Conservation (phyloP, 2,797 vertebrate species). For the Oryzias sinensis region DNA sequence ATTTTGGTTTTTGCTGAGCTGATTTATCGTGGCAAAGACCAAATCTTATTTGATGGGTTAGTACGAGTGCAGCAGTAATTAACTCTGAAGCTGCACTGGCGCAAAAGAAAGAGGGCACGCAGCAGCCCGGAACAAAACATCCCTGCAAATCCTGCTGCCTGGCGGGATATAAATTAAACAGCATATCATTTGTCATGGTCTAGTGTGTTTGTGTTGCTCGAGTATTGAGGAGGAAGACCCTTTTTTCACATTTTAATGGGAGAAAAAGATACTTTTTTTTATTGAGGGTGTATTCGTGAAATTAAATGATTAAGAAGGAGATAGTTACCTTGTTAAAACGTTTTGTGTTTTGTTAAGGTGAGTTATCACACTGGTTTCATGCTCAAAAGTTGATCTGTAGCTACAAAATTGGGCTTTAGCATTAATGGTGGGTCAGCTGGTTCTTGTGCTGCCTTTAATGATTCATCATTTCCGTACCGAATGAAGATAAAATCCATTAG, state of each 20-base stretch:
- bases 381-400: background rate
- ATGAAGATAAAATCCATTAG: conserved; percentile 16
- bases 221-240: conserved; percentile 62
- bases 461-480: conserved; percentile 26
- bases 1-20: conserved; percentile 51
- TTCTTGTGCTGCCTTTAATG: conserved; percentile 30
- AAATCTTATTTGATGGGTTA: conserved; percentile 67
- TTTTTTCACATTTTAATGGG: conserved; percentile 12
- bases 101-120: conserved; percentile 45
- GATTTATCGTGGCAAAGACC: conserved; percentile 60
- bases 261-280: no score
- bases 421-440: conserved; percentile 20
- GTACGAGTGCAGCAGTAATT: conserved; percentile 72
- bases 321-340: conserved; percentile 26
- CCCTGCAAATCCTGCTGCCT: conserved; percentile 63
- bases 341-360: conserved; percentile 29
- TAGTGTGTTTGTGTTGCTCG: conserved; percentile 60
- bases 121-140: conserved; percentile 70
- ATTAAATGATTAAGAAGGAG: conserved; percentile 29
- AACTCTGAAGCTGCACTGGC: conserved; percentile 56
- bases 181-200: conserved; percentile 75
- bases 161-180: conserved; percentile 76
- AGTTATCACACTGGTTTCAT: conserved; percentile 33
- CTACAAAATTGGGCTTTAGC: conserved; percentile 10
- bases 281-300: conserved; percentile 10